Percentiles rank a stretch among this genome's conserved stretches.
phyloP scores from a whole-genome alignment of 2,888 invertebrate species.

The Clostera curtula region DNA sequence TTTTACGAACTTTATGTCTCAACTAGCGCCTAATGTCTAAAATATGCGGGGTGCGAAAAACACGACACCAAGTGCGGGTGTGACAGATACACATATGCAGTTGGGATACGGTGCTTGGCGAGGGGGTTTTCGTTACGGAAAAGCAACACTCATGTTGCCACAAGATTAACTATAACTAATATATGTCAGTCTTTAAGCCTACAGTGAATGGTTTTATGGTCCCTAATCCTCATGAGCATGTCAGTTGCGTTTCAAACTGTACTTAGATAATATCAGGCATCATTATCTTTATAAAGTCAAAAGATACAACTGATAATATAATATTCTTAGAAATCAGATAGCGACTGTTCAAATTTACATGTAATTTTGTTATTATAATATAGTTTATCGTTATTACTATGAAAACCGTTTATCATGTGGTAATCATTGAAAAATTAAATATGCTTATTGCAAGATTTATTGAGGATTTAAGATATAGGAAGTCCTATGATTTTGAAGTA shows the following conservation, averaged over 20 bases:
- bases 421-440: conserved; percentile 8
- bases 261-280: conserved; percentile 1
- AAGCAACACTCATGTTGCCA: no score
- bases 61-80: no score
- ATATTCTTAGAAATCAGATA: conserved; percentile 16
- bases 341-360: conserved; percentile 16
- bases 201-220: neutral
- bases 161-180: no score
- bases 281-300: conserved; percentile 7
- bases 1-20: no score
- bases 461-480: no score
- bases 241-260: neutral
- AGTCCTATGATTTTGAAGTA: no score
- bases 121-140: no score
- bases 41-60: no score
- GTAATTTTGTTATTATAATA: conserved; percentile 17
- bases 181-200: neutral
- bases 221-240: neutral
- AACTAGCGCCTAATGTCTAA: no score
- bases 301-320: conserved; percentile 16
- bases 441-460: no score
- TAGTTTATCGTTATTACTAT: conserved; percentile 14
- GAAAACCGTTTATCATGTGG: conserved; percentile 11
- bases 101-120: no score
- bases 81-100: no score